A percentile compares a stretch with the other conserved stretches of the same genome.
These are phyloP conservation scores for Epinotia bilunana DNA, from an alignment of 2,888 invertebrate species.

Conservation along the genomic window DNA sequence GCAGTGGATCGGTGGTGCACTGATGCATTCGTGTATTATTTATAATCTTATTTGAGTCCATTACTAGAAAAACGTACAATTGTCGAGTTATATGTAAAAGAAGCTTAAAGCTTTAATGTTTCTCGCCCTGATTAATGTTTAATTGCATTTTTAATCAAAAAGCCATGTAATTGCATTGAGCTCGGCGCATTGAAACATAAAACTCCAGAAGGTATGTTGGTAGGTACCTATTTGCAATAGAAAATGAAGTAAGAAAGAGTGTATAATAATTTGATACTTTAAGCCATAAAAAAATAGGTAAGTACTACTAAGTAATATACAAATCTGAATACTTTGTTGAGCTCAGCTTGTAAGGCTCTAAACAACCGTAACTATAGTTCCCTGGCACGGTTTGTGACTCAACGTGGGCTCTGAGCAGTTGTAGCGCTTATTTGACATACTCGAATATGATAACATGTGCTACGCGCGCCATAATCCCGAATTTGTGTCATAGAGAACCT, in stretches of 20 bases:
- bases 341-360: too few species aligned
- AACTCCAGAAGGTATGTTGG: neutral
- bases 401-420: too few species aligned
- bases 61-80: slow-evolving; percentile 16
- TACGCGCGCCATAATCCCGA: too few species aligned
- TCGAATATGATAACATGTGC: too few species aligned
- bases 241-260: neutral
- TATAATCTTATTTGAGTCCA: neutral
- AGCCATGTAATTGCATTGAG: neutral
- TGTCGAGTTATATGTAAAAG: neutral
- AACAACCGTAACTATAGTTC: too few species aligned
- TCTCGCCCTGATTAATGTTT: slow-evolving; percentile 6
- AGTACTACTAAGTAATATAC: too few species aligned
- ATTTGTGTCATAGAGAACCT: too few species aligned
- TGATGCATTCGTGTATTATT: slow-evolving; percentile 17
- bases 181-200: neutral
- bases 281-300: neutral
- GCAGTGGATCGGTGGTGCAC: neutral
- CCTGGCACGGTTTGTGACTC: too few species aligned
- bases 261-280: neutral
- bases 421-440: too few species aligned
- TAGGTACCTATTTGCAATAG: neutral
- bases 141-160: slow-evolving; percentile 12
- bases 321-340: too few species aligned
- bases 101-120: neutral